Conservation (phyloP, 2,888 invertebrate genomes). For the Drosophila monieri region DNA sequence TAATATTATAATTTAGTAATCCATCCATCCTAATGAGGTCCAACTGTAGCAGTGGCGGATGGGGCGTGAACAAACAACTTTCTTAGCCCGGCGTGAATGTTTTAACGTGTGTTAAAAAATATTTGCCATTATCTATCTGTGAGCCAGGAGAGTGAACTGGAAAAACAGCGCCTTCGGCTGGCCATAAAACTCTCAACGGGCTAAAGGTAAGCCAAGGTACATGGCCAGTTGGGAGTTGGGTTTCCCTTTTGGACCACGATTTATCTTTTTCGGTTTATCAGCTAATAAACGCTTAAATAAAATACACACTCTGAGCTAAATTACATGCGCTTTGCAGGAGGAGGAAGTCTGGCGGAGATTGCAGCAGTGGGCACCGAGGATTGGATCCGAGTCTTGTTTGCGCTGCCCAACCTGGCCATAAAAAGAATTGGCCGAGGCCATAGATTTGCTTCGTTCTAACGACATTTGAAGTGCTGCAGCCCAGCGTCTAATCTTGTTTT, state of each 20-base stretch:
- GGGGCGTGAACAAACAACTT: conserved; percentile 71
- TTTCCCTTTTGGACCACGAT: conserved; percentile 48
- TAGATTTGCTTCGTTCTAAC: conserved; percentile 60
- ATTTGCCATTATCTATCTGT: conserved; percentile 64
- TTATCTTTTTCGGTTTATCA: conserved; percentile 77
- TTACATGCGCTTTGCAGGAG: conserved; percentile 62
- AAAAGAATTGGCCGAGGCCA: conserved; percentile 27
- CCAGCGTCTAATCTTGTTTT: conserved; percentile 70
- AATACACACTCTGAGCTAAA: conserved; percentile 77
- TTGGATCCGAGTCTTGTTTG: conserved; percentile 28
- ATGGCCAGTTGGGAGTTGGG: conserved; percentile 16
- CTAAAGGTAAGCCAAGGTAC: conserved; percentile 16
- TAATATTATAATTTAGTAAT: too few species aligned
- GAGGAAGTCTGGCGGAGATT: conserved; percentile 14
- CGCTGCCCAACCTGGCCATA: conserved; percentile 25
- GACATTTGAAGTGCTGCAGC: conserved; percentile 60
- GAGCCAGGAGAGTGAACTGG: conserved; percentile 40
- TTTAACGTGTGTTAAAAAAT: conserved; percentile 57
- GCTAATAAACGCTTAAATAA: conserved; percentile 79
- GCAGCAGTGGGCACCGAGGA: conserved; percentile 1
- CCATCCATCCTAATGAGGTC: conserved; percentile 4
- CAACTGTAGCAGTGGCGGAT: conserved; percentile 22
- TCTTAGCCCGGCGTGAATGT: conserved; percentile 58
- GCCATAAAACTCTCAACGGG: conserved; percentile 71
- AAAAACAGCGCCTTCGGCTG: conserved; percentile 57